These are phyloP conservation scores for Fregetta grallaria DNA, from an alignment of 2,113 vertebrate species.

Conservation along the genomic window DNA sequence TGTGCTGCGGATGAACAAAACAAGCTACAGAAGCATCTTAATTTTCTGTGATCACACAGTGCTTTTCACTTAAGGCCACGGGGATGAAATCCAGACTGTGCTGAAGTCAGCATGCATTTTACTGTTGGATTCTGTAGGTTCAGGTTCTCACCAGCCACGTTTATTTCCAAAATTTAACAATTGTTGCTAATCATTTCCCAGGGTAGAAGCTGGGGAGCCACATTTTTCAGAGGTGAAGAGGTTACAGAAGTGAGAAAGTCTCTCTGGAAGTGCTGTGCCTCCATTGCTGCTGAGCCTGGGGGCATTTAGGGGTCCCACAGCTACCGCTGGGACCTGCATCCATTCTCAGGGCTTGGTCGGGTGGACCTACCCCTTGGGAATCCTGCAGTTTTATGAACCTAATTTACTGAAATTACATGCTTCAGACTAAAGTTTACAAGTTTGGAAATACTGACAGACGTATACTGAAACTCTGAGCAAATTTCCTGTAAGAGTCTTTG, in stretches of 20 bases:
- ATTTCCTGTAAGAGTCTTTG: background rate
- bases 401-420: background rate
- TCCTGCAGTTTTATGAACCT: background rate
- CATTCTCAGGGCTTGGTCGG: rapidly evolving
- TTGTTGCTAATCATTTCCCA: background rate
- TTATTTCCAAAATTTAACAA: background rate
- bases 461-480: background rate
- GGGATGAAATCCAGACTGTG: background rate
- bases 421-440: background rate
- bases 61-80: background rate
- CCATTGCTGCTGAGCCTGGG: background rate
- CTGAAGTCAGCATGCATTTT: background rate
- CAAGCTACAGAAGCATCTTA: background rate
- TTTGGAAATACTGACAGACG: background rate
- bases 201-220: background rate
- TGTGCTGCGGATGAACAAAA: background rate
- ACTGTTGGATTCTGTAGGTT: background rate
- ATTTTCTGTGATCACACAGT: background rate
- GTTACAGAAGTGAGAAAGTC: background rate
- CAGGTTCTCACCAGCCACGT: background rate
- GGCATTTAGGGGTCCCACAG: background rate
- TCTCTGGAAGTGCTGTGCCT: background rate
- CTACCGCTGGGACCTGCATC: background rate
- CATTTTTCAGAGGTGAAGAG: background rate
- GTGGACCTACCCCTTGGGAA: rapidly evolving